Evolutionary conservation across 2,888 invertebrate genomes (phyloP).

Genomic region (Limnephilus lunatus): DNA sequence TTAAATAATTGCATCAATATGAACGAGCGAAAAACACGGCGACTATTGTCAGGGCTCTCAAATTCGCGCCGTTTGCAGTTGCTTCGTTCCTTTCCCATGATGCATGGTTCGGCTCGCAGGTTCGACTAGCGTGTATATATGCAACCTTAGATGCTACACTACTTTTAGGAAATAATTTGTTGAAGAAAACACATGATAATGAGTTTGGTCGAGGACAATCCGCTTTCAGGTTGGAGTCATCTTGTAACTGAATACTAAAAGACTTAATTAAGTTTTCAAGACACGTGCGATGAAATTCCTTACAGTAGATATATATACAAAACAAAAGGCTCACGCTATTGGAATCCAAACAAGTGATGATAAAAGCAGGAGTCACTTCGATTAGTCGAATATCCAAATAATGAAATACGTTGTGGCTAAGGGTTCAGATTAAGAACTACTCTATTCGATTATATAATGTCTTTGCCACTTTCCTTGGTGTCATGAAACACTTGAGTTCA

Average conservation of each 20-base stretch:
- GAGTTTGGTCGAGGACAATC: neutral
- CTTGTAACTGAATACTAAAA: neutral
- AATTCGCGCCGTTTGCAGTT: too few relatives aligned
- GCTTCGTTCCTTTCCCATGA: too few relatives aligned
- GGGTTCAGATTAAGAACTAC: neutral
- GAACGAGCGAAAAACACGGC: too few relatives aligned
- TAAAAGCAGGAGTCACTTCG: neutral
- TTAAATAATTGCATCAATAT: too few relatives aligned
- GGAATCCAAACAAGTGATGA: neutral
- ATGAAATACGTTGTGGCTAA: neutral
- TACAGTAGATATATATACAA: neutral
- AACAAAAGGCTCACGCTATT: neutral
- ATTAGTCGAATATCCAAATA: neutral
- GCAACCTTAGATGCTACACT: neutral
- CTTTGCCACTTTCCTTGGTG: neutral
- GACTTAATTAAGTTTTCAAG: neutral
- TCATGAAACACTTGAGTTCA: neutral
- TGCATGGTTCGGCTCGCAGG: too few relatives aligned
- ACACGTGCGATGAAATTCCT: neutral
- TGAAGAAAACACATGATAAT: neutral
- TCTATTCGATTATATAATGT: neutral
- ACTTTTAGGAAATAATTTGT: neutral
- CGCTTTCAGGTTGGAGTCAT: neutral
- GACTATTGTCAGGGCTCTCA: too few relatives aligned
- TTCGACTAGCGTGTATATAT: too few relatives aligned